These are phyloP conservation scores for Drosophila mimica DNA, from an alignment of 2,888 invertebrate species.

Conservation along the genomic window DNA sequence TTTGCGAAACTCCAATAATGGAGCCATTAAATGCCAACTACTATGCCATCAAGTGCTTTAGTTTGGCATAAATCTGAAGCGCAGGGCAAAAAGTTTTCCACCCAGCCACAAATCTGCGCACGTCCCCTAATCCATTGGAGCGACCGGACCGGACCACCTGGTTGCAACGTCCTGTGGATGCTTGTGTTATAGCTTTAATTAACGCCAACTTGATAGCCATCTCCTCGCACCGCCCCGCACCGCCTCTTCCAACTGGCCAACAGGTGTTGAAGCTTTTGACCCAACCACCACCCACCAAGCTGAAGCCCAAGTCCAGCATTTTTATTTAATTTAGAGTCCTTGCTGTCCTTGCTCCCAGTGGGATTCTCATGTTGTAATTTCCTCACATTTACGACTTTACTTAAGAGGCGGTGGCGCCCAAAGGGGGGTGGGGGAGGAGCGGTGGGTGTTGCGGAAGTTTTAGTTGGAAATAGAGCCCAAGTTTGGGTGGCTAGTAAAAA, in stretches of 20 bases:
- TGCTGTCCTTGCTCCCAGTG: conserved; percentile 38
- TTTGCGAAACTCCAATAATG: conserved; percentile 75
- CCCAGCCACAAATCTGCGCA: conserved; percentile 54
- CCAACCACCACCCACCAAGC: conserved; percentile 13
- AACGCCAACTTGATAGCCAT: conserved; percentile 65
- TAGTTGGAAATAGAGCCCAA: conserved; percentile 18
- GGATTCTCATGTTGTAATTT: conserved; percentile 78
- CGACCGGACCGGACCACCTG: not conserved
- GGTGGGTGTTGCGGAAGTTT: not conserved
- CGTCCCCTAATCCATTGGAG: conserved; percentile 21
- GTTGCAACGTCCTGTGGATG: conserved; percentile 30
- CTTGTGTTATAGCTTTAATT: conserved; percentile 74
- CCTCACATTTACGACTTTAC: conserved; percentile 73
- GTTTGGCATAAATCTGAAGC: conserved; percentile 77
- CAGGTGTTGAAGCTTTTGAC: conserved; percentile 68
- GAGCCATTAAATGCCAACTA: conserved; percentile 81
- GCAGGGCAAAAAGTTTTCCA: conserved; percentile 54
- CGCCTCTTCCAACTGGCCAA: conserved; percentile 41
- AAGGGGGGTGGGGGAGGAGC: too few species aligned
- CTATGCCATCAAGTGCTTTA: conserved; percentile 78
- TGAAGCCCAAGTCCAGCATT: conserved; percentile 37
- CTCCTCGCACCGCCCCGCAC: not conserved
- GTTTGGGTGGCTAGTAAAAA: conserved; percentile 37
- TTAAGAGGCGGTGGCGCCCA: conserved; percentile 28
- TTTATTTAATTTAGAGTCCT: conserved; percentile 77